phyloP scores from a whole-genome alignment of 2,888 invertebrate species.

The Drosophila greeni region DNA sequence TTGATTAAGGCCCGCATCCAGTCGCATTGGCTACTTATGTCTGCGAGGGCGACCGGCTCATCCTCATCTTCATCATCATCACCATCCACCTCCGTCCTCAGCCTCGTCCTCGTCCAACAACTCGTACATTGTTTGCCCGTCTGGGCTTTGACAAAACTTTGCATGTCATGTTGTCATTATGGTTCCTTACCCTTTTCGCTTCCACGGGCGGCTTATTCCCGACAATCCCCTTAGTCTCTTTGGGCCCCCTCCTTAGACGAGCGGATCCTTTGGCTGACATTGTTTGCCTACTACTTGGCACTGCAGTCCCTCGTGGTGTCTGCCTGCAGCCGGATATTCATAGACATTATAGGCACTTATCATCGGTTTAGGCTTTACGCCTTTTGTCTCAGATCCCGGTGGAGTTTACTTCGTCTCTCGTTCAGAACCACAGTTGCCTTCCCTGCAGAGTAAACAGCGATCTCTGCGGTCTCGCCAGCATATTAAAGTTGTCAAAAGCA shows the following conservation, averaged over 20 bases:
- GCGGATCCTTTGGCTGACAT: conserved; percentile 45
- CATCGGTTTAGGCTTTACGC: conserved; percentile 65
- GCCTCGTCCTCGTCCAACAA: conserved; percentile 10
- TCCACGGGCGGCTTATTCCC: conserved; percentile 4
- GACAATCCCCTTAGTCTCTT: conserved; percentile 7
- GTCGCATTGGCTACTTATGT: conserved; percentile 58
- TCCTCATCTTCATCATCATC: conserved; percentile 11
- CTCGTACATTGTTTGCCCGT: conserved; percentile 59
- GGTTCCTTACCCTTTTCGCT: conserved; percentile 37
- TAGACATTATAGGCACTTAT: conserved; percentile 70
- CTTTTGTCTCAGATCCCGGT: conserved; percentile 56
- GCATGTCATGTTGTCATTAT: conserved; percentile 72
- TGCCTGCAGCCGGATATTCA: conserved; percentile 48
- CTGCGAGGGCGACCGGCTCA: conserved; percentile 28
- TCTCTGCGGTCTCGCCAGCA: neutral
- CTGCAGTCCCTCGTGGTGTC: conserved; percentile 16
- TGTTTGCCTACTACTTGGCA: conserved; percentile 66
- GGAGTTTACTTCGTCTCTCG: conserved; percentile 7
- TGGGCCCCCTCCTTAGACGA: neutral
- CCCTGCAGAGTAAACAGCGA: conserved; percentile 15
- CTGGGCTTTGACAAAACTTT: conserved; percentile 68
- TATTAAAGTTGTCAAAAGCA: conserved; percentile 26
- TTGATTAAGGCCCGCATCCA: conserved; percentile 67
- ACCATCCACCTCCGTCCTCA: conserved; percentile 11
- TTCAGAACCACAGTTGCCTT: neutral